Evolutionary conservation across 2,888 invertebrate genomes (phyloP).

Genomic region (Latrodectus hesperus): DNA sequence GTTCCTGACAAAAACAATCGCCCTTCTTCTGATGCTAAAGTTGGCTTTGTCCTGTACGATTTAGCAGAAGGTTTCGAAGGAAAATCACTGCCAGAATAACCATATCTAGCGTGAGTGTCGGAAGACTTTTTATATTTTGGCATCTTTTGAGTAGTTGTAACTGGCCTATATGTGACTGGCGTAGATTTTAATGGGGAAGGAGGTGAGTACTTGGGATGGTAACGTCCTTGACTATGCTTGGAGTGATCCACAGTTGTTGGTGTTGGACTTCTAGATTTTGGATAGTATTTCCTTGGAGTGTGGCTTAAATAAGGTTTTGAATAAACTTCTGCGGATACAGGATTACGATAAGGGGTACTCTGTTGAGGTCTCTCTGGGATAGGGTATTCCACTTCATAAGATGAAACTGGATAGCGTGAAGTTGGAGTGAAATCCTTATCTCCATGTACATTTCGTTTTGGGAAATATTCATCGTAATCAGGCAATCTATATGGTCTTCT

Average conservation of each 20-base stretch:
- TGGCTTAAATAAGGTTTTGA: not conserved
- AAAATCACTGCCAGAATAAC: constrained; percentile 2
- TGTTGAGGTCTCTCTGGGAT: too few species aligned
- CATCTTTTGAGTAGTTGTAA: too few species aligned
- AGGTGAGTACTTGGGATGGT: not conserved
- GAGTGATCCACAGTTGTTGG: not conserved
- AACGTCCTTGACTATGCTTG: too few species aligned
- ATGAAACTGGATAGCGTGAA: too few species aligned
- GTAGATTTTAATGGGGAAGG: not conserved
- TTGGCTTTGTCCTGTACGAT: not conserved
- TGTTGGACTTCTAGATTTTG: not conserved
- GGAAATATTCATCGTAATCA: constrained; percentile 34
- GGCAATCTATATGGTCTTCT: constrained; percentile 5
- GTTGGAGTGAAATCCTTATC: too few species aligned
- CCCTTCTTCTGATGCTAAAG: constrained; percentile 29
- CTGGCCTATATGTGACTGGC: too few species aligned
- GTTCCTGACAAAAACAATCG: constrained; percentile 13
- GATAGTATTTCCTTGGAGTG: not conserved
- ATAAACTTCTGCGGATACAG: not conserved
- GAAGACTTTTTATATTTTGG: not conserved
- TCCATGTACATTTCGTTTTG: not conserved
- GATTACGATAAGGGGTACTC: too few species aligned
- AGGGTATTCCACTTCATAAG: too few species aligned
- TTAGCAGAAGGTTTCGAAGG: not conserved
- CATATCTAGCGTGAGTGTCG: not conserved